Conservation (phyloP, 2,888 invertebrate genomes). For the Netelia inedita region DNA sequence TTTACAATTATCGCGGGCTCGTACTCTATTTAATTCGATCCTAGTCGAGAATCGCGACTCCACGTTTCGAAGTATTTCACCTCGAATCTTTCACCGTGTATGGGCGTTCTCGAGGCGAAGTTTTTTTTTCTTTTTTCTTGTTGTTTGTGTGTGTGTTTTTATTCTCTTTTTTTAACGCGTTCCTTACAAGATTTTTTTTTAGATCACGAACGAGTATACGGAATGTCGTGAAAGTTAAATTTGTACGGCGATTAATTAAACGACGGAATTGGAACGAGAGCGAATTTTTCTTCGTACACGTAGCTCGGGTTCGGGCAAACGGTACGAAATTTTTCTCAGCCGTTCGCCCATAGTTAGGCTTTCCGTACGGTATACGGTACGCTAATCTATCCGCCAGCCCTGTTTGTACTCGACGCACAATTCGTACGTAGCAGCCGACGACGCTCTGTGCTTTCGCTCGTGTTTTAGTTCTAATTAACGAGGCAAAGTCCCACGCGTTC, state of each 20-base stretch:
- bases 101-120: too few relatives aligned
- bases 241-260: constrained; percentile 33
- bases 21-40: neutral
- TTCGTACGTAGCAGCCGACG: neutral
- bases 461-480: constrained; percentile 78
- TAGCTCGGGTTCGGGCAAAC: neutral
- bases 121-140: too few relatives aligned
- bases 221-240: constrained; percentile 45
- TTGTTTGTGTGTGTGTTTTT: too few relatives aligned
- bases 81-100: too few relatives aligned
- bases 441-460: constrained; percentile 73
- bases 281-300: constrained; percentile 13
- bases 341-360: neutral
- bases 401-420: neutral
- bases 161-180: too few relatives aligned
- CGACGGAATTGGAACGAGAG: constrained; percentile 35
- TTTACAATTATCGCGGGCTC: too few relatives aligned
- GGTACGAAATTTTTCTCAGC: constrained; percentile 28
- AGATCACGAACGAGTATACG: neutral
- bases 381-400: constrained; percentile 35
- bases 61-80: too few relatives aligned
- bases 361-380: neutral
- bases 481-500: constrained; percentile 77
- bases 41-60: neutral
- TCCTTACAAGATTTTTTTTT: neutral